Base-by-base conservation (phyloP, 2,797 vertebrate genomes). In the Dromococcyx pavoninus region DNA sequence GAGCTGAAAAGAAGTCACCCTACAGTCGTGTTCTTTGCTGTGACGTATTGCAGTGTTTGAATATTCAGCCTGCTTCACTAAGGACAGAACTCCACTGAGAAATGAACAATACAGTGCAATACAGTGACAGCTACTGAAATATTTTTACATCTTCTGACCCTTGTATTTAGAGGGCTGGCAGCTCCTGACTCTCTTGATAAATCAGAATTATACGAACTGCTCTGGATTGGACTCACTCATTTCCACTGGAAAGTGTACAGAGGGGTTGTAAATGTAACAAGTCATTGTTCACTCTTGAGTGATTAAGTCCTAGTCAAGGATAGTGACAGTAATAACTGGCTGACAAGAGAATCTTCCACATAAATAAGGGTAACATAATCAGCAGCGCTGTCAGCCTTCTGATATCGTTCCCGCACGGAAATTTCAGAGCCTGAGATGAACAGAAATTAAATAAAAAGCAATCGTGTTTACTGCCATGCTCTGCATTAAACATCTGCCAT, bases 261-360 rank as follows among this genome's bases (percentile, higher is more conserved):
- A 62, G 46, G 48, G 62, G 14, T 75, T 95, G 77, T 24, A 83
- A 94, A 73, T 33, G 43, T 69, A 78, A 48, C 65, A 93, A 85
- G 71, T 43, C 80, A 61, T 32, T 78, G 39, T 39, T 76, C 22
- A 25, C 32, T 50, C 66, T 87, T 79, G 91, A 95, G 50, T 69
- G 88, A 95, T 87, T 92, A 92, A 94, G 84, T 89, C 57, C 51
- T 64, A 82, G 74, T 91, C 72, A 92, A 89, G 69, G 65, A 58
- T 88, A 93, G 75, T 2, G 0, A 72, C 58, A 64, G 57, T 69
- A 95, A 91, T 91, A 95, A 87, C 1, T 3, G 58, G 41, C 46
- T 95, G 81, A 92, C 69, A 93, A 69, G 72, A 80, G 39, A 79
- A 43, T 76, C 43, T 94, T 71, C 75, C 46, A 37, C 56, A 64